A percentile compares a stretch with the other conserved stretches of the same genome.
Evolutionary conservation across 35 echinoderm and acorn worm species (phyloP).

Genomic region (Ophioderma brevispina): DNA sequence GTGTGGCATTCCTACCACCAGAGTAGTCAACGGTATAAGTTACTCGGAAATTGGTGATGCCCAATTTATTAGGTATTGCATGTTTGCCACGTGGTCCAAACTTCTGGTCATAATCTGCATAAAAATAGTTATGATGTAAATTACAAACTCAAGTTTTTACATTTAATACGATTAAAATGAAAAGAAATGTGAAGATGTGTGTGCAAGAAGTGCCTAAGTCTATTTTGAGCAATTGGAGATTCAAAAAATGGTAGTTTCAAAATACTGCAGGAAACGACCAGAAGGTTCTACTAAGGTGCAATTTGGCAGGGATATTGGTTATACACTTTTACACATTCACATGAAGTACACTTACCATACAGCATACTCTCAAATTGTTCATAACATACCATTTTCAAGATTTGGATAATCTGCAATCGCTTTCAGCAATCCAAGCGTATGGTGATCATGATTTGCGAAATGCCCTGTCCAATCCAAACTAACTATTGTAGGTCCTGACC

Average conservation of each 20-base stretch:
- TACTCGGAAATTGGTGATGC: slow-evolving; percentile 22
- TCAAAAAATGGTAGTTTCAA: background rate
- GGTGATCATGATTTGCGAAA: slow-evolving; percentile 16
- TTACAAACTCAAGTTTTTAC: too few species aligned
- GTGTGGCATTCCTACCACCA: background rate
- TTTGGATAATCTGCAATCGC: background rate
- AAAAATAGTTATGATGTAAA: background rate
- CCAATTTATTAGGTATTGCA: slow-evolving; percentile 41
- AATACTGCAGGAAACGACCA: background rate
- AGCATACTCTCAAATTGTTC: background rate
- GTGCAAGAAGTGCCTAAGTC: too few species aligned
- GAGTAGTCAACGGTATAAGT: background rate
- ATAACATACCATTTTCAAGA: background rate
- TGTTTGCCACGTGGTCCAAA: slow-evolving; percentile 13
- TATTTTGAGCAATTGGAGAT: background rate
- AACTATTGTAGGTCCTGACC: background rate
- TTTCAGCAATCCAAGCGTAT: background rate
- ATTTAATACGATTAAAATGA: background rate
- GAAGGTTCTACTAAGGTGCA: background rate
- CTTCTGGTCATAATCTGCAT: slow-evolving; percentile 41
- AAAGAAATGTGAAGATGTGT: background rate
- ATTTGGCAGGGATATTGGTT: background rate
- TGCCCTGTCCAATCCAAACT: slow-evolving; percentile 15
- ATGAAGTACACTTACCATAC: background rate
- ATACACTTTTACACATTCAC: background rate